These are phyloP conservation scores for Drosophila anomelani DNA, from an alignment of 2,888 invertebrate species.

Conservation along the genomic window DNA sequence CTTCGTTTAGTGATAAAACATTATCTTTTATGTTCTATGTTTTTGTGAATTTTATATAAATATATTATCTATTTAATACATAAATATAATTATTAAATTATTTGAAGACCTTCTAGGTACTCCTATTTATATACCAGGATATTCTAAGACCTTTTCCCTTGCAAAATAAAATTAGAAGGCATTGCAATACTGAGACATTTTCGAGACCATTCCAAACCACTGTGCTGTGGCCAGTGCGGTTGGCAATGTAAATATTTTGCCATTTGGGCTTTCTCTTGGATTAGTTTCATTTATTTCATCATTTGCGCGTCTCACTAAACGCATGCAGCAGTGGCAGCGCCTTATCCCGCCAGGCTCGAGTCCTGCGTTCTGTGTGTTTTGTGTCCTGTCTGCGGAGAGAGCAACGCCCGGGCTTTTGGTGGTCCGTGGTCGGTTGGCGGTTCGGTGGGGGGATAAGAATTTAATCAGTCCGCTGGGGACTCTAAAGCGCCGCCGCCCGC, in stretches of 20 bases:
- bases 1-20: no score
- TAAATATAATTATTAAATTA: no score
- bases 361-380: conserved; percentile 13
- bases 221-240: conserved; percentile 59
- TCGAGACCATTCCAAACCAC: background rate
- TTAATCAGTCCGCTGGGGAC: conserved; percentile 80
- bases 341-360: conserved; percentile 14
- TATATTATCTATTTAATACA: no score
- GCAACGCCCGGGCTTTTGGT: conserved; percentile 18
- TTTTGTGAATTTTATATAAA: no score
- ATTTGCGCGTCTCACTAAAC: conserved; percentile 76
- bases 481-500: conserved; percentile 63
- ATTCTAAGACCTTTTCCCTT: background rate
- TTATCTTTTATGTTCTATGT: no score
- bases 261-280: conserved; percentile 75
- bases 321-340: conserved; percentile 60
- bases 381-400: conserved; percentile 20
- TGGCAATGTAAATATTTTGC: conserved; percentile 77
- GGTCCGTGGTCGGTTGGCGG: conserved; percentile 34
- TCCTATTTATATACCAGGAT: background rate
- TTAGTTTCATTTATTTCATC: conserved; percentile 80
- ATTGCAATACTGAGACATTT: background rate
- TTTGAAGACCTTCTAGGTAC: no score
- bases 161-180: no score
- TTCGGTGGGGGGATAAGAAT: conserved; percentile 59